Conservation (phyloP, 2,113 vertebrate species). For the Arothron firmamentum region DNA sequence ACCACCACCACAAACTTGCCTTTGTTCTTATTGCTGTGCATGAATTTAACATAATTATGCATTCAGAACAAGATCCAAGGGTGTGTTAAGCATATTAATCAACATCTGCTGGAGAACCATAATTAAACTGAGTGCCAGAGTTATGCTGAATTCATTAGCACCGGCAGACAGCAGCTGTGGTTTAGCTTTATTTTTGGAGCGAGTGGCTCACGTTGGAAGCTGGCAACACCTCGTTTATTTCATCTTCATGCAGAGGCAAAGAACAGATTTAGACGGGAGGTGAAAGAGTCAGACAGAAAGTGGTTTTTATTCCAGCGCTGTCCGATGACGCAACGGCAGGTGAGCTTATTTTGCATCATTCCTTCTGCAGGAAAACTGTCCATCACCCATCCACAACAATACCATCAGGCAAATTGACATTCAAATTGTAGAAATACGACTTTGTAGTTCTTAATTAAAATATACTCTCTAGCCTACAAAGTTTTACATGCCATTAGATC, state of each 20-base stretch:
- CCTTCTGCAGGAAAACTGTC: slow-evolving; percentile 18
- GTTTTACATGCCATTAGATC: slow-evolving; percentile 34
- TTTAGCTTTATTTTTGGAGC: slow-evolving; percentile 42
- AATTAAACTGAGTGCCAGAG: slow-evolving; percentile 27
- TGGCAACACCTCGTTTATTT: background rate
- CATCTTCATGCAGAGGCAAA: background rate
- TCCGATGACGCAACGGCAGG: slow-evolving; percentile 52
- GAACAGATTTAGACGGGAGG: slow-evolving; percentile 12
- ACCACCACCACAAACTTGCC: slow-evolving; percentile 25
- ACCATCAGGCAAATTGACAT: slow-evolving; percentile 46
- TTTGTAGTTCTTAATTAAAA: slow-evolving; percentile 59
- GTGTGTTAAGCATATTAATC: slow-evolving; percentile 44
- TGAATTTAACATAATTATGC: background rate
- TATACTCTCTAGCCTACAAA: slow-evolving; percentile 59
- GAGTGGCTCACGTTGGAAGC: slow-evolving; percentile 1
- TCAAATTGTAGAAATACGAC: slow-evolving; percentile 56
- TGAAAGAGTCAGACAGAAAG: slow-evolving; percentile 63
- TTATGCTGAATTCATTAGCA: slow-evolving; percentile 44
- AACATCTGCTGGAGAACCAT: slow-evolving; percentile 37
- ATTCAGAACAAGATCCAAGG: slow-evolving; percentile 13
- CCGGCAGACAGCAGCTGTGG: slow-evolving; percentile 34
- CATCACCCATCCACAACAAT: slow-evolving; percentile 17
- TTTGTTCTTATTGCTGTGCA: slow-evolving; percentile 22
- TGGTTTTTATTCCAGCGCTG: slow-evolving; percentile 68
- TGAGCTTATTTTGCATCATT: slow-evolving; percentile 24